phyloP scores from a whole-genome alignment of 2,113 vertebrate species.

The Brachyhypopomus occidentalis region DNA sequence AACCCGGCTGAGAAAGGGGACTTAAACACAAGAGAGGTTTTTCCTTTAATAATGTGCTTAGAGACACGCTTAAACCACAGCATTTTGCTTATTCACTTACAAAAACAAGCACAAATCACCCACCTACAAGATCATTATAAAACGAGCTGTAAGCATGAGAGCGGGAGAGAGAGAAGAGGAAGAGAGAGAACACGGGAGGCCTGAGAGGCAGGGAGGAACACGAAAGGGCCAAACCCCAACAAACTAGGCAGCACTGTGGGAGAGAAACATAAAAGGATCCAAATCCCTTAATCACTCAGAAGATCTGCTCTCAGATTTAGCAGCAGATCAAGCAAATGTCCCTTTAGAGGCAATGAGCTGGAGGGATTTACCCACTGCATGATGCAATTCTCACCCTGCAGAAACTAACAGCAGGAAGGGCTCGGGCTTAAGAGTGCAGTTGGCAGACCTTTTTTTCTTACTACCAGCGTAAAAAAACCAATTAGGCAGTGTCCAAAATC shows the following conservation, averaged over 20 bases:
- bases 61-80: neutral
- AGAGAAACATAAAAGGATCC: constrained; percentile 39
- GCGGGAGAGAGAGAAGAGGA: neutral
- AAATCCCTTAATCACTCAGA: constrained; percentile 50
- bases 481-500: neutral
- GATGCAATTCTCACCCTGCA: constrained; percentile 19
- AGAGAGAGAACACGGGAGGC: neutral
- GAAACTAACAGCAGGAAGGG: neutral
- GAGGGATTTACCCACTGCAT: constrained; percentile 23
- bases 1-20: no score
- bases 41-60: no score
- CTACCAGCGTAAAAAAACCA: neutral
- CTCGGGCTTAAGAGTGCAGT: neutral
- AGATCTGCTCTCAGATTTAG: constrained; percentile 49
- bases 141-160: neutral
- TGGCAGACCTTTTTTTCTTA: neutral
- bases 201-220: constrained; percentile 7
- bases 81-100: neutral
- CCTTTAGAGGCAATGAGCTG: constrained; percentile 46
- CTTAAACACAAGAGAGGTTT: no score
- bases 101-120: neutral
- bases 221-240: constrained; percentile 36
- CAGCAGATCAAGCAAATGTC: constrained; percentile 53
- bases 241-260: constrained; percentile 31
- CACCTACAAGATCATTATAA: neutral